Conservation (phyloP, 2,113 vertebrate genomes). For the Rana temporaria region DNA sequence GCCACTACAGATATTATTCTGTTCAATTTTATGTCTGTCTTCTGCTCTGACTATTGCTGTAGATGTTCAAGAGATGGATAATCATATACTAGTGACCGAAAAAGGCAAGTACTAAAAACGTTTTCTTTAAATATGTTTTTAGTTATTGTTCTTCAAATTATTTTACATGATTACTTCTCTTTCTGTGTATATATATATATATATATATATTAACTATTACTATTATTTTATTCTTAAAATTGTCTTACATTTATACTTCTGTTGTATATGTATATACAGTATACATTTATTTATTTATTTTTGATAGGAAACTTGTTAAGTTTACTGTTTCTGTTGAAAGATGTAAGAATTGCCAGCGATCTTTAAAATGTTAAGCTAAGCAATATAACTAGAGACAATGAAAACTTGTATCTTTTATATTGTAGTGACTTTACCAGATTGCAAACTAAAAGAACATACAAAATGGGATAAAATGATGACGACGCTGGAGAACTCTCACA, state of each 20-base stretch:
- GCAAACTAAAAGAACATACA: constrained; percentile 74
- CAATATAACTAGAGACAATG: background rate
- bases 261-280: no score
- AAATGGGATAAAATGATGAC: constrained; percentile 96
- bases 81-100: constrained; percentile 74
- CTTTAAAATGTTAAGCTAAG: background rate
- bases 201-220: no score
- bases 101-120: constrained; percentile 70
- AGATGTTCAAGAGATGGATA: constrained; percentile 79
- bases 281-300: background rate
- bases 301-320: background rate
- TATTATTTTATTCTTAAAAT: no score
- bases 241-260: no score
- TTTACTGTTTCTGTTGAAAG: no score
- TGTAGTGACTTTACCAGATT: constrained; percentile 71
- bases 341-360: no score
- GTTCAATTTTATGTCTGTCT: constrained; percentile 67
- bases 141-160: background rate
- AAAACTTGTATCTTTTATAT: constrained; percentile 32
- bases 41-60: constrained; percentile 66
- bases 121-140: no score
- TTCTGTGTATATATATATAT: no score
- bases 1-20: constrained; percentile 65
- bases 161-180: background rate
- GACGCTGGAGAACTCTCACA: constrained; percentile 96